phyloP scores from a whole-genome alignment of 2,113 vertebrate species.

The Sigmodon hispidus region DNA sequence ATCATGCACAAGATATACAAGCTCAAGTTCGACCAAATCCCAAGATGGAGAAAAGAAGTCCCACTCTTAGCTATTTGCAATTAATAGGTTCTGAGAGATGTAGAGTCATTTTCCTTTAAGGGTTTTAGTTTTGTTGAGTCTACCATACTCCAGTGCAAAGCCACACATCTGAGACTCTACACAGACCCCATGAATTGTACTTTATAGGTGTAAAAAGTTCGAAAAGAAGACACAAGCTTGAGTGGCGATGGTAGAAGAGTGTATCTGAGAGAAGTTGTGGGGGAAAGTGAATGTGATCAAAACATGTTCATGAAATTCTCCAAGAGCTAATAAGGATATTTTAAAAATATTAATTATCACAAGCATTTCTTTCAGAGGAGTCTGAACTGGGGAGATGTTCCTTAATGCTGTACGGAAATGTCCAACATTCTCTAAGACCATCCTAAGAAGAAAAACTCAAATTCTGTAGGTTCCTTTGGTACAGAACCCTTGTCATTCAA shows the following conservation, averaged over 20 bases:
- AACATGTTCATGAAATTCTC: not conserved
- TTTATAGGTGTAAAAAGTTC: not conserved
- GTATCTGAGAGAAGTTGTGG: no score
- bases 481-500: not conserved
- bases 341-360: not conserved
- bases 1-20: not conserved
- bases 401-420: not conserved
- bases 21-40: not conserved
- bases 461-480: not conserved
- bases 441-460: not conserved
- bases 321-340: not conserved
- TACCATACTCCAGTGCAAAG: not conserved
- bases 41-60: not conserved
- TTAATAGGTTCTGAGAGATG: not conserved
- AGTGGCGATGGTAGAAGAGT: no score
- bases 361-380: not conserved
- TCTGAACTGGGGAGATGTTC: rapidly evolving
- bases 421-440: rapidly evolving
- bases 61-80: not conserved
- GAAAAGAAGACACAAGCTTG: not conserved
- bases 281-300: not conserved
- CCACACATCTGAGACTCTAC: not conserved
- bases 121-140: not conserved
- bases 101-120: not conserved
- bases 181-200: not conserved